Evolutionary conservation across 2,888 invertebrate genomes (phyloP).

Genomic region (Smittia aterrima): DNA sequence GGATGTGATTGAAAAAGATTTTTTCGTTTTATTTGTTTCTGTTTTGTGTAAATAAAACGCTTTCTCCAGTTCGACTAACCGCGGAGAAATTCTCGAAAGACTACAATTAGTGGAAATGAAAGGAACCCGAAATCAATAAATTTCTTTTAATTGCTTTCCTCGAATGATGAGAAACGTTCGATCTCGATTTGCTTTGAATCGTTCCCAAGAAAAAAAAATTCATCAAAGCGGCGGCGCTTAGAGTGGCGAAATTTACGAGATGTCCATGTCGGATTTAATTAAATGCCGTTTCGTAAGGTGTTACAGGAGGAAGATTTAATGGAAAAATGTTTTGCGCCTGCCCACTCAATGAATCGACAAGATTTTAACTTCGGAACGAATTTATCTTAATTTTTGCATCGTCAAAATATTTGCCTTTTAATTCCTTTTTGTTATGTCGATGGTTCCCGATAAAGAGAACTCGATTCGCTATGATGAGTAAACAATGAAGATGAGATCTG

Average conservation of each 20-base stretch:
- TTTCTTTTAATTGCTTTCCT: slow-evolving; percentile 29
- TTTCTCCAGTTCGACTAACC: neutral
- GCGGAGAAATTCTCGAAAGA: slow-evolving; percentile 3
- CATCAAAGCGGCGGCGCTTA: slow-evolving; percentile 24
- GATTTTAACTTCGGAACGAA: slow-evolving; percentile 8
- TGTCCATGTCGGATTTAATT: slow-evolving; percentile 29
- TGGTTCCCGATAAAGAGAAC: slow-evolving; percentile 7
- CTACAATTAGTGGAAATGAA: slow-evolving; percentile 26
- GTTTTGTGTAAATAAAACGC: slow-evolving; percentile 32
- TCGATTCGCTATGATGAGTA: neutral
- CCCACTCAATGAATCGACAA: slow-evolving; percentile 26
- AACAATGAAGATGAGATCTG: neutral
- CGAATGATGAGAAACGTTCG: neutral
- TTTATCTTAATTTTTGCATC: slow-evolving; percentile 35
- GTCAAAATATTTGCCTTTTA: slow-evolving; percentile 35
- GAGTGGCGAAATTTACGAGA: slow-evolving; percentile 17
- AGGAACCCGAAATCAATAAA: slow-evolving; percentile 33
- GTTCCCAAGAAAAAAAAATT: neutral
- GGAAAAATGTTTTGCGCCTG: slow-evolving; percentile 34
- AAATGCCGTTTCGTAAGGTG: slow-evolving; percentile 12
- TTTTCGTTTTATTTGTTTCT: neutral
- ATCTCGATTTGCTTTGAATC: neutral
- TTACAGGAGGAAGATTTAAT: slow-evolving; percentile 21
- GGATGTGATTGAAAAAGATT: slow-evolving; percentile 1
- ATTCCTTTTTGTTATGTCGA: neutral